Evolutionary conservation across 2,113 vertebrate genomes (phyloP).

Genomic region (Planiliza haematocheilus): DNA sequence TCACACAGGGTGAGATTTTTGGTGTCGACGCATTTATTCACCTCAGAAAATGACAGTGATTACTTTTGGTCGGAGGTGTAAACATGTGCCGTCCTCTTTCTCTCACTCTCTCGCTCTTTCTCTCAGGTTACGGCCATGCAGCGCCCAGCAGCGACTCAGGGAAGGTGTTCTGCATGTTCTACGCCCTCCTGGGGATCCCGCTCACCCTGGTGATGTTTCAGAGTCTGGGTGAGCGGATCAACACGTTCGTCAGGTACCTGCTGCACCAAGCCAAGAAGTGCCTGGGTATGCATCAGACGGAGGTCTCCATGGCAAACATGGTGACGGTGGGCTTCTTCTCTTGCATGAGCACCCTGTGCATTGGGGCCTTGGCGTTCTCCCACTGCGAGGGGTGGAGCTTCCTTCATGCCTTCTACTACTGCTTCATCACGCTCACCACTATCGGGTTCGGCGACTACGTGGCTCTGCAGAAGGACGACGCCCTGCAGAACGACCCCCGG

Average conservation of each 20-base stretch:
- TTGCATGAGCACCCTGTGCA: slow-evolving; percentile 92
- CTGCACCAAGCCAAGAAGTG: slow-evolving; percentile 93
- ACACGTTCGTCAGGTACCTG: slow-evolving; percentile 93
- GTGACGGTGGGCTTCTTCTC: slow-evolving; percentile 97
- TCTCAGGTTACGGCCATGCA: slow-evolving; percentile 94
- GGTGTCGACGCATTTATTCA: no score
- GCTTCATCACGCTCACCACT: slow-evolving; percentile 98
- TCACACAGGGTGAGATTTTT: background rate
- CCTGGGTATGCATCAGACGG: slow-evolving; percentile 89
- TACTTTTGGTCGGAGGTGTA: background rate
- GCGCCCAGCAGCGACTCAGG: slow-evolving; percentile 97
- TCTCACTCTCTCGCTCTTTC: no score
- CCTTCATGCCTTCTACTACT: slow-evolving; percentile 98
- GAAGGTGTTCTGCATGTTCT: slow-evolving; percentile 99
- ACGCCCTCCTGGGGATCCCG: slow-evolving; percentile 96
- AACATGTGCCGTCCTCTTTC: slow-evolving; percentile 17
- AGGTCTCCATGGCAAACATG: slow-evolving; percentile 99
- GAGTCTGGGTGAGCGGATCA: slow-evolving; percentile 97
- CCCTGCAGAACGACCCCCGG: slow-evolving; percentile 93
- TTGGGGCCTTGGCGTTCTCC: slow-evolving; percentile 93
- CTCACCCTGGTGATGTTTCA: slow-evolving; percentile 99
- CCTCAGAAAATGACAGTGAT: background rate
- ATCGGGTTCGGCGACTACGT: slow-evolving; percentile 89
- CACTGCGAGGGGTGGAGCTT: slow-evolving; percentile 97
- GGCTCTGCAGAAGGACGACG: slow-evolving; percentile 95